These are phyloP conservation scores for Cryptocheilus praepositus DNA, from an alignment of 2,888 invertebrate genomes.

Conservation along the genomic window DNA sequence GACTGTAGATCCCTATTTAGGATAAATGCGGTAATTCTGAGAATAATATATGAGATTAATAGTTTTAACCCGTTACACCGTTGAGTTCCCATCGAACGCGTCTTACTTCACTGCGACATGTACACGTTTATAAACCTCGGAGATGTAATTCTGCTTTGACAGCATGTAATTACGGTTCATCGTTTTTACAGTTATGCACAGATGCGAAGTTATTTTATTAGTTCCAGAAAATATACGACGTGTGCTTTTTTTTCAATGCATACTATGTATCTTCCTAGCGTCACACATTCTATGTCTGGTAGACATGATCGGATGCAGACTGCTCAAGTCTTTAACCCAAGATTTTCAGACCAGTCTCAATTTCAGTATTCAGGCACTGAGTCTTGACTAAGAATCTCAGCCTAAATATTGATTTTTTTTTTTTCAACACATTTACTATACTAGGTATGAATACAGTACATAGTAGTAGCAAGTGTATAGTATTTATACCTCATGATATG, in stretches of 20 bases:
- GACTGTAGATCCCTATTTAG: too few relatives aligned
- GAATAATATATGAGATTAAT: neutral
- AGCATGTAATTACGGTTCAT: too few relatives aligned
- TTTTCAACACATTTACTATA: neutral
- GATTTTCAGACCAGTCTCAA: constrained; percentile 40
- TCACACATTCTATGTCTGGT: too few relatives aligned
- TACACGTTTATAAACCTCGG: too few relatives aligned
- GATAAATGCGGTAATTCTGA: neutral
- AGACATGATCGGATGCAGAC: constrained; percentile 2
- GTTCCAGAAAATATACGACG: too few relatives aligned
- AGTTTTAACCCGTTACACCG: neutral
- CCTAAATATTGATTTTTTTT: constrained; percentile 24
- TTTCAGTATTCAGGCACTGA: constrained; percentile 42
- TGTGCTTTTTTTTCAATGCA: too few relatives aligned
- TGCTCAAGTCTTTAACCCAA: constrained; percentile 23
- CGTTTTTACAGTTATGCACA: too few relatives aligned
- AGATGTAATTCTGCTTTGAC: too few relatives aligned
- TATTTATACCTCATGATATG: constrained; percentile 25
- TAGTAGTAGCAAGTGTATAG: constrained; percentile 8
- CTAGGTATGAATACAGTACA: constrained; percentile 6
- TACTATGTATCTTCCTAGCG: too few relatives aligned
- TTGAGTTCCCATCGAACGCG: too few relatives aligned
- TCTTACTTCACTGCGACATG: too few relatives aligned
- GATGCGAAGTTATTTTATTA: too few relatives aligned
- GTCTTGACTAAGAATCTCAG: constrained; percentile 33